Evolutionary conservation across 2,888 invertebrate genomes (phyloP).

Genomic region (Parascotia fuliginaria): DNA sequence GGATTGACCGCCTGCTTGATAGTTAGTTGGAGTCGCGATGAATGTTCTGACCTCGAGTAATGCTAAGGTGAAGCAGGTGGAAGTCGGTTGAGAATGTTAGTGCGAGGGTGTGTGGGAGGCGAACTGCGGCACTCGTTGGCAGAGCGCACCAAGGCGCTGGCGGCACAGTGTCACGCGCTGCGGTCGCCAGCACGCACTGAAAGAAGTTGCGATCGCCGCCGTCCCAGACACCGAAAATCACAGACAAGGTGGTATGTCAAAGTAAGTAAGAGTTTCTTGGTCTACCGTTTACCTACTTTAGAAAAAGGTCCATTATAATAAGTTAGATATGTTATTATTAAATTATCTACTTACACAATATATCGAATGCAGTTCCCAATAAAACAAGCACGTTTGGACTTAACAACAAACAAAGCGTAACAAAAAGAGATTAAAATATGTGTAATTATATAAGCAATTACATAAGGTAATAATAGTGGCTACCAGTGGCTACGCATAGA

Average conservation of each 20-base stretch:
- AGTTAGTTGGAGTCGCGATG: constrained; percentile 41
- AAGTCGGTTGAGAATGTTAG: constrained; percentile 75
- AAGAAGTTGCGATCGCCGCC: constrained; percentile 69
- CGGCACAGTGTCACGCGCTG: constrained; percentile 79
- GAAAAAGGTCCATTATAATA: too few relatives aligned
- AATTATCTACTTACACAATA: too few relatives aligned
- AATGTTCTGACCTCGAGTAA: constrained; percentile 43
- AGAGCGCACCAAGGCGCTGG: constrained; percentile 82
- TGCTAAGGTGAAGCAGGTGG: constrained; percentile 44
- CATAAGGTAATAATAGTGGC: too few relatives aligned
- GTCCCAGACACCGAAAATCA: constrained; percentile 81
- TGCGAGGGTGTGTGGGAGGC: constrained; percentile 77
- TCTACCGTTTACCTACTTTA: neutral
- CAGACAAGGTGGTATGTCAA: constrained; percentile 90
- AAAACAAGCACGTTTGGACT: too few relatives aligned
- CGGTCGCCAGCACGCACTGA: constrained; percentile 72
- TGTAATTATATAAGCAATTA: too few relatives aligned
- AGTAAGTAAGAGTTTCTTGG: constrained; percentile 82
- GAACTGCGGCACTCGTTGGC: constrained; percentile 81
- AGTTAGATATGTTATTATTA: too few relatives aligned
- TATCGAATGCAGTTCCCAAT: too few relatives aligned
- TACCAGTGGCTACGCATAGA: too few relatives aligned
- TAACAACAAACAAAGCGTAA: too few relatives aligned
- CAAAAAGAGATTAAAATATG: too few relatives aligned
- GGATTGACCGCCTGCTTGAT: constrained; percentile 2